A percentile compares a stretch with the other conserved stretches of the same genome.
Evolutionary conservation across 2,113 vertebrate species (phyloP).

Genomic region (Benitochromis conjunctus): DNA sequence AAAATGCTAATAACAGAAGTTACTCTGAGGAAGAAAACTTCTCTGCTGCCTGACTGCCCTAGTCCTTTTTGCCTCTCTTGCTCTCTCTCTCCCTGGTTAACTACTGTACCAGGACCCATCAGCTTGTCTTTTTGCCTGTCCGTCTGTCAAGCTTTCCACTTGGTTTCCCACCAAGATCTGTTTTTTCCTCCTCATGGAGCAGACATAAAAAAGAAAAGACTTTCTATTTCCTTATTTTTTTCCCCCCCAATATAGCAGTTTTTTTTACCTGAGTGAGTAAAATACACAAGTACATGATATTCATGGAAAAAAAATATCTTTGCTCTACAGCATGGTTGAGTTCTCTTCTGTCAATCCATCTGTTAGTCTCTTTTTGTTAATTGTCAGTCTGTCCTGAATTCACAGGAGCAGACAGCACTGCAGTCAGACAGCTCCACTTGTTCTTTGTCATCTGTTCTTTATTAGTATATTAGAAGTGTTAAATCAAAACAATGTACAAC

Average conservation of each 20-base stretch:
- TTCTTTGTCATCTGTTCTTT: background rate
- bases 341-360: background rate
- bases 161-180: background rate
- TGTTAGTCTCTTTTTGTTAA: background rate
- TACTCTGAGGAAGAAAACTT: background rate
- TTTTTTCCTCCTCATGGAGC: background rate
- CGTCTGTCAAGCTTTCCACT: background rate
- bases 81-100: background rate
- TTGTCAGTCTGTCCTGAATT: background rate
- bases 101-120: background rate
- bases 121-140: background rate
- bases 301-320: background rate
- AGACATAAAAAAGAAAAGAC: background rate
- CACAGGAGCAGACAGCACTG: background rate
- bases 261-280: background rate
- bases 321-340: background rate
- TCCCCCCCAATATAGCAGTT: rapidly evolving
- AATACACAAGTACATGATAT: background rate
- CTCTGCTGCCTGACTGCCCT: background rate
- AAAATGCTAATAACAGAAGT: background rate
- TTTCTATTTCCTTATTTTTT: background rate
- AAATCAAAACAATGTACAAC: background rate
- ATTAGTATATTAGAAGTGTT: background rate
- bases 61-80: background rate
- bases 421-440: background rate